phyloP scores from a whole-genome alignment of 2,888 invertebrate species.

The Abscondita cerata region DNA sequence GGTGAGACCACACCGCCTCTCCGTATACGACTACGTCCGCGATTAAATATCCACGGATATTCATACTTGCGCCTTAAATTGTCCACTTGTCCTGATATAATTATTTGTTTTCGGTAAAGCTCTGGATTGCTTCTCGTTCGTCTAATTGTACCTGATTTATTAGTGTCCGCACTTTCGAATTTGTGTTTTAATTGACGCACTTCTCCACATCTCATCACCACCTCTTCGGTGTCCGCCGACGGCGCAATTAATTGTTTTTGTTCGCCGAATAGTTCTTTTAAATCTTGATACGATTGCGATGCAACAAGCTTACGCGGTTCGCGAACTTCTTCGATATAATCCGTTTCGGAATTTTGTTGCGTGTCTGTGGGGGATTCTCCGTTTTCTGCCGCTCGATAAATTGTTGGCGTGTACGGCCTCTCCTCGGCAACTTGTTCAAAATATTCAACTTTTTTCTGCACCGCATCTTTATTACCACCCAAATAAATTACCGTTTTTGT shows the following conservation, averaged over 20 bases:
- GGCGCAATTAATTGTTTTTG: conserved; percentile 56
- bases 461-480: conserved; percentile 66
- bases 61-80: conserved; percentile 69
- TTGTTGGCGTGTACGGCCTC: conserved; percentile 57
- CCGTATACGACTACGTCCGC: conserved; percentile 61
- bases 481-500: conserved; percentile 72
- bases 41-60: conserved; percentile 55
- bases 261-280: conserved; percentile 86
- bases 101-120: conserved; percentile 65
- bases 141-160: conserved; percentile 54
- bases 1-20: conserved; percentile 66
- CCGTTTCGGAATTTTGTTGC: conserved; percentile 40
- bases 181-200: conserved; percentile 79
- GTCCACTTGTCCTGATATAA: conserved; percentile 60
- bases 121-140: conserved; percentile 83
- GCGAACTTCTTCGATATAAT: conserved; percentile 40
- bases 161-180: conserved; percentile 74
- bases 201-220: conserved; percentile 65
- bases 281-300: conserved; percentile 75
- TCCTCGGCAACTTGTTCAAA: conserved; percentile 73
- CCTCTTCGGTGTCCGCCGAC: not conserved
- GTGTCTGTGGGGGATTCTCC: conserved; percentile 53
- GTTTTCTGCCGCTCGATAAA: conserved; percentile 58
- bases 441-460: conserved; percentile 78
- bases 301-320: conserved; percentile 53